Percentiles rank a stretch among this genome's conserved stretches.
phyloP scores from a whole-genome alignment of 2,113 vertebrate genomes.

The Morone saxatilis region DNA sequence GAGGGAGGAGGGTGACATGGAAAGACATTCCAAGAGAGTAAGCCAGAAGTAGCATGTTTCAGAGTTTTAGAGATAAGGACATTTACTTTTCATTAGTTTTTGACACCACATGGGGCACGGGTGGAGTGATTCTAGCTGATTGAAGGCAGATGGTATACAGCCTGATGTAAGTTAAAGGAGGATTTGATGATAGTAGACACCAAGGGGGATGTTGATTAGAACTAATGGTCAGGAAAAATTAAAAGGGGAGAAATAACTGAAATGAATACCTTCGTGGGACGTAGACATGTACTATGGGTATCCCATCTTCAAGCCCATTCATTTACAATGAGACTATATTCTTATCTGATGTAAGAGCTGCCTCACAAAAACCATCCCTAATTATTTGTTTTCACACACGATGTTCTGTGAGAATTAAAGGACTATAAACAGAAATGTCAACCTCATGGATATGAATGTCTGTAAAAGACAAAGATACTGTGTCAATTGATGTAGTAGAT shows the following conservation, averaged over 20 bases:
- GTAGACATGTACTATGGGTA: not conserved
- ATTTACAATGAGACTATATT: not conserved
- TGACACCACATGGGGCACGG: not conserved
- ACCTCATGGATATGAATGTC: not conserved
- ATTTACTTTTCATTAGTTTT: constrained; percentile 2
- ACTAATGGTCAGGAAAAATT: constrained; percentile 37
- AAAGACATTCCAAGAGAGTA: not conserved
- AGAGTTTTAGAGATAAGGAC: not conserved
- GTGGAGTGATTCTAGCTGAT: constrained; percentile 25
- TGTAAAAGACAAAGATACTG: not conserved
- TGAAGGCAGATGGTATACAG: constrained; percentile 22
- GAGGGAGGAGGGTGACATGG: not conserved
- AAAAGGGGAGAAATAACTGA: constrained; percentile 19
- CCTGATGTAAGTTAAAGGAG: constrained; percentile 12
- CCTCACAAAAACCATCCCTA: not conserved
- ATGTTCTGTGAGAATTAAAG: not conserved
- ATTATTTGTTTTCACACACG: not conserved
- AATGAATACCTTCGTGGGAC: constrained; percentile 18
- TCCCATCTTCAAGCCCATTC: not conserved
- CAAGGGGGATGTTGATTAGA: constrained; percentile 26
- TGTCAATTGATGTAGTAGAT: too few species aligned
- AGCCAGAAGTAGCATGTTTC: not conserved
- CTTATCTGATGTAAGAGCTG: constrained; percentile 4
- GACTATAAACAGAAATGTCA: not conserved
- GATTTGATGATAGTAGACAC: constrained; percentile 17